Evolutionary conservation across 2,797 vertebrate genomes (phyloP).

Genomic region (Catamblyrhynchus diadema): DNA sequence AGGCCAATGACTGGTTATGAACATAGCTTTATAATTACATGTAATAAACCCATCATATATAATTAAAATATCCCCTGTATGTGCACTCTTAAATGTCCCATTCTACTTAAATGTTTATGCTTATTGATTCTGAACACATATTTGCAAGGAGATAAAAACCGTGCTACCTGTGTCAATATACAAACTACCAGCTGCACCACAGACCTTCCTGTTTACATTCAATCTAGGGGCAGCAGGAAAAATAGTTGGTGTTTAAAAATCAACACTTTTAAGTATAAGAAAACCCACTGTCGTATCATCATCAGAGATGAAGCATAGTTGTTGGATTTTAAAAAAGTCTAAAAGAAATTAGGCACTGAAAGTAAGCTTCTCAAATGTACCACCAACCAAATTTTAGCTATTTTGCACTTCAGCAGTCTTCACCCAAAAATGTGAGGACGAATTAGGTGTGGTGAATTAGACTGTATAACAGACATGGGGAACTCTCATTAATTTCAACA

Average conservation of each 20-base stretch:
- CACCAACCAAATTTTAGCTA: neutral
- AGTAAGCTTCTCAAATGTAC: neutral
- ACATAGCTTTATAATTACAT: slow-evolving; percentile 1
- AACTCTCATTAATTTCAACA: neutral
- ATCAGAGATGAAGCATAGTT: neutral
- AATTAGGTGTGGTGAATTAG: neutral
- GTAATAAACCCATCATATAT: neutral
- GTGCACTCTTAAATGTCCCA: neutral
- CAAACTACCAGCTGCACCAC: neutral
- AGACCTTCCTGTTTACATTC: neutral
- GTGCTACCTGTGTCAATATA: neutral
- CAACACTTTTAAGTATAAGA: neutral
- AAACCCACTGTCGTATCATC: neutral
- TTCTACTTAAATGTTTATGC: neutral
- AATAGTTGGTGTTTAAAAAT: neutral
- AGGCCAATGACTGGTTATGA: neutral
- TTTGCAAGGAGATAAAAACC: neutral
- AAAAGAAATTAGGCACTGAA: neutral
- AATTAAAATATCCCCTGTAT: neutral
- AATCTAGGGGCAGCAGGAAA: neutral
- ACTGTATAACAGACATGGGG: neutral
- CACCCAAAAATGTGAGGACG: neutral
- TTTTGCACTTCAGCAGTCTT: neutral
- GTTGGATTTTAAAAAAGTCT: neutral
- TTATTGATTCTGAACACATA: neutral